Evolutionary conservation across 2,797 vertebrate genomes (phyloP), one percentile per base, ranked within the genome.

Genomic region (Esox lucius): DNA sequence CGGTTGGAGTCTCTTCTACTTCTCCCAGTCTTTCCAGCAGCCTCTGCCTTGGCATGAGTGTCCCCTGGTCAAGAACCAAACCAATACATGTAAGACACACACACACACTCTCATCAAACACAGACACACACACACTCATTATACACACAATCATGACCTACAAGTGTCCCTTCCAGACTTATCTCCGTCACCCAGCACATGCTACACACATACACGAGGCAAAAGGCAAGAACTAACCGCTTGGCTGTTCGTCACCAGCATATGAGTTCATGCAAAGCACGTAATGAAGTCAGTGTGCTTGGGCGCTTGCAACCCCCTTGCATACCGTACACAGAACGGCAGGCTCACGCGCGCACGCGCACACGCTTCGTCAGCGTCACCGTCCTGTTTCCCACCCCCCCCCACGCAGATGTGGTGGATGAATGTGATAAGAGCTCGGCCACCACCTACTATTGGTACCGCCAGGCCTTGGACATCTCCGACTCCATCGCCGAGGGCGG

Each of bases 371-470:
- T 24, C 22, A 70, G n/a, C 17, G 48, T 49, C n/a, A 11, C 67
- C 65, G 3, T 11, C 9, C 17, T 59, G n/a, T 59, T 24, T 8
- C 17, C n/a, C 17, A 22, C 59, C 59, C n/a, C 17, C 22, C 59
- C 59, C 19, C 24, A 49, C 5, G 16, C 73, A 98, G 97, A 95
- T 86, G 90, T 97, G 78, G 96, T 94, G 75, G 97, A 97, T 0
- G 98, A 99, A 90, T 99, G 97, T 84, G 96, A 98, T 75, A 97
- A 96, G 91, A 98, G 96, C 88, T 99, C 98, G 0, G 96, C 97
- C 76, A 99, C 97, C 64, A 98, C 97, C n/a, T 99, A 95, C 77
- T 99, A 97, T 90, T 99, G 98, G 98, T 98, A 98, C 89, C 94
- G 98, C 53, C 91, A 96, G 93, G 95, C 97, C 0, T 87, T 99